Evolutionary conservation across 1,140 invertebrate species (phyloP).

Genomic region (Leptopilina clavipes): DNA sequence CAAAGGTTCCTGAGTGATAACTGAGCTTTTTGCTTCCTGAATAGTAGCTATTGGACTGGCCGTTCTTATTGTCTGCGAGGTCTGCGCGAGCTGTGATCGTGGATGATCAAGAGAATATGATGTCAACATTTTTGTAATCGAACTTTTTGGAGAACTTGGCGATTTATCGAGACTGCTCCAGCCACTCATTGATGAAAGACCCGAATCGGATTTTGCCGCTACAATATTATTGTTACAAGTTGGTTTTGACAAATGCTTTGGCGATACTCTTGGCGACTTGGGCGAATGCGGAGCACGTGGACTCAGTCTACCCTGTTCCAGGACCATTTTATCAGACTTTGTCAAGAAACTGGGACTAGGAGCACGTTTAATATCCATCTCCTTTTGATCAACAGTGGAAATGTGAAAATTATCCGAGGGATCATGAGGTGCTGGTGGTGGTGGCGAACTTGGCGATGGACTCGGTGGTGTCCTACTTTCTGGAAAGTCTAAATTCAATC

Average conservation of each 20-base stretch:
- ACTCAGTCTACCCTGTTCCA: conserved; percentile 78
- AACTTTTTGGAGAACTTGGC: conserved; percentile 81
- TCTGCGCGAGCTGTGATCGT: conserved; percentile 57
- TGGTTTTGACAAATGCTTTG: conserved; percentile 82
- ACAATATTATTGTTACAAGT: conserved; percentile 76
- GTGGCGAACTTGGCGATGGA: conserved; percentile 81
- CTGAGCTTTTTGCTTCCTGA: conserved; percentile 56
- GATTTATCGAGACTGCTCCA: conserved; percentile 90
- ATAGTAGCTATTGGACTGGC: conserved; percentile 65
- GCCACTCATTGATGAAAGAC: conserved; percentile 88
- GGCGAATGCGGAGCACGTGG: conserved; percentile 81
- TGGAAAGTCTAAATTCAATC: conserved; percentile 74
- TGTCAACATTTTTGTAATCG: conserved; percentile 66
- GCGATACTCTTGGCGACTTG: conserved; percentile 84
- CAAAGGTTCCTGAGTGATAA: conserved; percentile 66
- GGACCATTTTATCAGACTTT: conserved; percentile 62
- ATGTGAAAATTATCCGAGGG: conserved; percentile 74
- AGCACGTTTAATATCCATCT: conserved; percentile 63
- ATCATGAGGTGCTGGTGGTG: conserved; percentile 85
- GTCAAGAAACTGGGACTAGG: conserved; percentile 73
- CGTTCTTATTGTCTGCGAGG: conserved; percentile 57
- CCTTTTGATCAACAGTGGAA: conserved; percentile 61
- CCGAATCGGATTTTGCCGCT: conserved; percentile 87
- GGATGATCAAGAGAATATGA: conserved; percentile 67
- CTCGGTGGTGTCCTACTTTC: conserved; percentile 74